These are phyloP conservation scores for Aphelocoma coerulescens DNA, from an alignment of 2,113 vertebrate species.

Conservation along the genomic window DNA sequence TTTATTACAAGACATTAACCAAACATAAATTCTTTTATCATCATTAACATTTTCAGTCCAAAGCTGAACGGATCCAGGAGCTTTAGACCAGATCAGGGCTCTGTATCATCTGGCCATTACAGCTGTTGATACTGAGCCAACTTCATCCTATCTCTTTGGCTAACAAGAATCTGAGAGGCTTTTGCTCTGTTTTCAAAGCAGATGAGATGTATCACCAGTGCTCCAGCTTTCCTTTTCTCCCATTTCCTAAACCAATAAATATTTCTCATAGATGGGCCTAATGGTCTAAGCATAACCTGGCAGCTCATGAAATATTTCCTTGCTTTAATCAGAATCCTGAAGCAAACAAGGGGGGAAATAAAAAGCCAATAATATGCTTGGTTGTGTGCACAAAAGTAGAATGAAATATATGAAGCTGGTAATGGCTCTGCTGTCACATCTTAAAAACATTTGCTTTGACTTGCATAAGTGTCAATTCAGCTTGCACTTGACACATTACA, in stretches of 20 bases:
- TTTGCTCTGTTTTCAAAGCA: conserved; percentile 1
- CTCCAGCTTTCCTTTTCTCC: conserved; percentile 18
- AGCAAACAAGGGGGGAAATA: conserved; percentile 59
- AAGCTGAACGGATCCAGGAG: conserved; percentile 3
- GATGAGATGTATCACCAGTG: conserved; percentile 29
- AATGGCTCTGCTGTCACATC: conserved; percentile 63
- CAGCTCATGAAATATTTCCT: conserved; percentile 53
- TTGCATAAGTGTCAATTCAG: conserved; percentile 64
- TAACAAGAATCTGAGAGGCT: not conserved
- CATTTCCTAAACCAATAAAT: conserved; percentile 60
- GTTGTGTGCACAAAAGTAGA: conserved; percentile 54
- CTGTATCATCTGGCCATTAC: conserved; percentile 16
- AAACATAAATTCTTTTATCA: conserved; percentile 1
- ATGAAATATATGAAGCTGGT: conserved; percentile 66
- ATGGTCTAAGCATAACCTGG: conserved; percentile 51
- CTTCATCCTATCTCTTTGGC: not conserved
- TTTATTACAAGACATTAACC: not conserved
- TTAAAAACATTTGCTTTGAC: conserved; percentile 67
- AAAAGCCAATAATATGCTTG: conserved; percentile 61
- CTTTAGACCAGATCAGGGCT: conserved; percentile 3
- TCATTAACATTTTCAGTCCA: not conserved
- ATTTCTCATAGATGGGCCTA: conserved; percentile 39
- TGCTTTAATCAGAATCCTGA: conserved; percentile 62
- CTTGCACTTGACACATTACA: conserved; percentile 46
- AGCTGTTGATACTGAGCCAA: conserved; percentile 15